Percentiles rank a stretch among this genome's conserved stretches.
phyloP scores from a whole-genome alignment of 2,113 vertebrate genomes.

The Saccopteryx leptura region DNA sequence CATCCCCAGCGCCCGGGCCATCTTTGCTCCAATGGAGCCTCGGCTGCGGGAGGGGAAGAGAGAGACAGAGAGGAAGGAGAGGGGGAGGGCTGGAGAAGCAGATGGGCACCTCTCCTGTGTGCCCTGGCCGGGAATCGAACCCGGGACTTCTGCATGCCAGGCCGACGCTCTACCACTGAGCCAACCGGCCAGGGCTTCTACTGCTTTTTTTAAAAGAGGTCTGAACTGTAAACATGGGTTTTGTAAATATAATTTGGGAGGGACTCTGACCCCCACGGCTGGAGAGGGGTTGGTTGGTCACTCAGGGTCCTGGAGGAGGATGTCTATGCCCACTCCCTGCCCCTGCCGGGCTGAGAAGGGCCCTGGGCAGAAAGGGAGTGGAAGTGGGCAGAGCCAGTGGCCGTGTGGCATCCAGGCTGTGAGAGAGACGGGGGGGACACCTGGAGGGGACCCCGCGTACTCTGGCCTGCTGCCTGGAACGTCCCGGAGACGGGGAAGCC shows the following conservation, averaged over 20 bases:
- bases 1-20: too few relatives aligned
- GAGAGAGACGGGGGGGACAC: not conserved
- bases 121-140: too few relatives aligned
- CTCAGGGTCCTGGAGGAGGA: not conserved
- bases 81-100: too few relatives aligned
- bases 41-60: too few relatives aligned
- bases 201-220: not conserved
- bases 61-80: too few relatives aligned
- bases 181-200: too few relatives aligned
- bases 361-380: not conserved
- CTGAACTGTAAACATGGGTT: not conserved
- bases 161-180: too few relatives aligned
- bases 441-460: not conserved
- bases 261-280: not conserved
- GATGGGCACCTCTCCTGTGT: too few relatives aligned
- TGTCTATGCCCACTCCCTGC: not conserved
- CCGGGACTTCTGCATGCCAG: too few relatives aligned
- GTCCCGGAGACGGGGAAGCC: not conserved
- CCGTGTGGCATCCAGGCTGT: not conserved
- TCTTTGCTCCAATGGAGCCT: too few relatives aligned
- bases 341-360: not conserved
- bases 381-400: not conserved
- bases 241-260: not conserved
- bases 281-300: not conserved
- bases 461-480: slow-evolving; percentile 67